Percentiles rank a stretch among this genome's conserved stretches.
Evolutionary conservation across 2,797 vertebrate genomes (phyloP).

Genomic region (Simalia tracyae): DNA sequence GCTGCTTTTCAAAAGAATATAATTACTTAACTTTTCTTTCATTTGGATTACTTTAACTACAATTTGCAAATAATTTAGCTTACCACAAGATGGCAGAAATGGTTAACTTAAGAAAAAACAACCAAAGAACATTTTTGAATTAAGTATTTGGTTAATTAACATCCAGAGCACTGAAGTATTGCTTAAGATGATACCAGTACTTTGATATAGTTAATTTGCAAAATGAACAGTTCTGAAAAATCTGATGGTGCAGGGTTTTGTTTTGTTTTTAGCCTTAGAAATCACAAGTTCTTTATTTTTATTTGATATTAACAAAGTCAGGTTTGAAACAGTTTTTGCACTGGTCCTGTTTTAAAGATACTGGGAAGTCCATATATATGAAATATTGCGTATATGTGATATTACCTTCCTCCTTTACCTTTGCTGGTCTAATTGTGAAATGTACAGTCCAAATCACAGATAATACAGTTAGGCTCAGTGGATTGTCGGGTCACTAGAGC

Average conservation of each 20-base stretch:
- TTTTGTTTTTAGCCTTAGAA: constrained; percentile 8
- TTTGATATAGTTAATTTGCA: neutral
- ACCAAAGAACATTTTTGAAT: neutral
- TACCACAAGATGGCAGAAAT: constrained; percentile 33
- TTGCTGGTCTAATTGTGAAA: neutral
- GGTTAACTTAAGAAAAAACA: neutral
- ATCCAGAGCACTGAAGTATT: too few relatives aligned
- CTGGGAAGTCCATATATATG: neutral
- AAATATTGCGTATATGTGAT: accelerated
- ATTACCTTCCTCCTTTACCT: neutral
- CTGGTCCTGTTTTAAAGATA: accelerated
- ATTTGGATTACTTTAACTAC: neutral
- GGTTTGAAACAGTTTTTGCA: neutral
- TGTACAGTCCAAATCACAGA: neutral
- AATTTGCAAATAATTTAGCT: neutral
- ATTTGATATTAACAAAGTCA: neutral
- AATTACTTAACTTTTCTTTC: neutral
- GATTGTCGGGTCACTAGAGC: neutral
- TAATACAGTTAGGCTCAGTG: neutral
- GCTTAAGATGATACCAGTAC: too few relatives aligned
- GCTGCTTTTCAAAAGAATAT: neutral
- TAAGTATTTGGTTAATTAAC: neutral
- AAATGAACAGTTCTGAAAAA: neutral
- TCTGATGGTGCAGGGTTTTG: neutral
- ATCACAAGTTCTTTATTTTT: neutral